phyloP scores from a whole-genome alignment of 2,888 invertebrate genomes.

The Agriopis marginaria region DNA sequence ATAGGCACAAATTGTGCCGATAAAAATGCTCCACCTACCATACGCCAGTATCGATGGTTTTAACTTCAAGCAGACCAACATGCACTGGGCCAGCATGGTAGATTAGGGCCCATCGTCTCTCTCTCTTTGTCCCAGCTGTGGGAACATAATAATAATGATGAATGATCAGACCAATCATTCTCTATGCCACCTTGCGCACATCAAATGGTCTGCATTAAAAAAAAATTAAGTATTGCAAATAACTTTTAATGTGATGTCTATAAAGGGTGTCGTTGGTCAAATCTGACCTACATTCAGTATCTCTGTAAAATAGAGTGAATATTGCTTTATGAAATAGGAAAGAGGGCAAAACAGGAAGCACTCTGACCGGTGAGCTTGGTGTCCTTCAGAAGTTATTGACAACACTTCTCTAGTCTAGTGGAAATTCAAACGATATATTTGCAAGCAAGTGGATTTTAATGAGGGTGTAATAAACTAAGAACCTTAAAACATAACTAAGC shows the following conservation, averaged over 20 bases:
- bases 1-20: background rate
- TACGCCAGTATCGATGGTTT: background rate
- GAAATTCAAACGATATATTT: background rate
- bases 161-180: background rate
- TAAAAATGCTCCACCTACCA: background rate
- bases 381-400: constrained; percentile 32
- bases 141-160: no score
- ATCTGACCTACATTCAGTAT: constrained; percentile 39
- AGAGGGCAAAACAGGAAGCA: constrained; percentile 26
- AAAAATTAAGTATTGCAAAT: no score
- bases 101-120: no score
- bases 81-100: no score
- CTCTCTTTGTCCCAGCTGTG: no score
- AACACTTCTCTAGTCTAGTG: constrained; percentile 14
- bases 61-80: background rate
- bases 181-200: background rate
- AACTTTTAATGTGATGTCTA: background rate
- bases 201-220: background rate
- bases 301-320: constrained; percentile 40
- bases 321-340: constrained; percentile 38
- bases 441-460: background rate
- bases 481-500: background rate
- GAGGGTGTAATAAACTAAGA: background rate
- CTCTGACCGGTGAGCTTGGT: constrained; percentile 24
- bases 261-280: background rate